A percentile compares a stretch with the other conserved stretches of the same genome.
phyloP scores from a whole-genome alignment of 2,113 vertebrate genomes.

The Polypterus bichir region DNA sequence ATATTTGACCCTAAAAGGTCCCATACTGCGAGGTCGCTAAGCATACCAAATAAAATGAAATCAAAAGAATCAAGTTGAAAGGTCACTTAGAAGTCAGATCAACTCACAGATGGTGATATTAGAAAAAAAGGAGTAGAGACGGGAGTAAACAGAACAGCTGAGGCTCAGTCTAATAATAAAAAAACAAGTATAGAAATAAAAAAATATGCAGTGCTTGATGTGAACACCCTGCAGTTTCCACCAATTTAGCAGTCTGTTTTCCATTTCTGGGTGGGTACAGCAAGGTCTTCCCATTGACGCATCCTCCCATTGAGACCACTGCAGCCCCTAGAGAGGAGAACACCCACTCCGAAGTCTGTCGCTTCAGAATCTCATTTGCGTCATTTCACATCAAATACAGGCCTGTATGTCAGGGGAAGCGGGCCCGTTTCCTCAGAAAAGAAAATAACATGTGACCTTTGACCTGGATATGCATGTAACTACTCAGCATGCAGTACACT shows the following conservation, averaged over 20 bases:
- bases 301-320: constrained; percentile 55
- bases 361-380: constrained; percentile 65
- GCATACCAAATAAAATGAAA: constrained; percentile 28
- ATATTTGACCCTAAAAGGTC: constrained; percentile 32
- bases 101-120: constrained; percentile 43
- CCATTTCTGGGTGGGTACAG: constrained; percentile 53
- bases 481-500: constrained; percentile 30
- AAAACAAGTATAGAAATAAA: constrained; percentile 10
- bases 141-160: constrained; percentile 36
- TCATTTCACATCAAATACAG: constrained; percentile 60
- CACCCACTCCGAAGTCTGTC: constrained; percentile 62
- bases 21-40: constrained; percentile 15
- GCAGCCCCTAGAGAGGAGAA: constrained; percentile 40
- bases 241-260: constrained; percentile 49
- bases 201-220: constrained; percentile 40
- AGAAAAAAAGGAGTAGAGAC: constrained; percentile 29
- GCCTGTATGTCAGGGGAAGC: constrained; percentile 52
- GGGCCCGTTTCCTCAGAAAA: constrained; percentile 64
- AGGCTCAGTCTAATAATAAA: constrained; percentile 54
- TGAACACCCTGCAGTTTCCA: constrained; percentile 55
- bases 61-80: constrained; percentile 37
- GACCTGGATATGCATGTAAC: constrained; percentile 28
- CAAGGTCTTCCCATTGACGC: constrained; percentile 44
- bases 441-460: constrained; percentile 69
- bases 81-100: constrained; percentile 51